A percentile compares a stretch with the other conserved stretches of the same genome.
These are phyloP conservation scores for Heliconius nattereri DNA, from an alignment of 1,140 invertebrate genomes.

Conservation along the genomic window DNA sequence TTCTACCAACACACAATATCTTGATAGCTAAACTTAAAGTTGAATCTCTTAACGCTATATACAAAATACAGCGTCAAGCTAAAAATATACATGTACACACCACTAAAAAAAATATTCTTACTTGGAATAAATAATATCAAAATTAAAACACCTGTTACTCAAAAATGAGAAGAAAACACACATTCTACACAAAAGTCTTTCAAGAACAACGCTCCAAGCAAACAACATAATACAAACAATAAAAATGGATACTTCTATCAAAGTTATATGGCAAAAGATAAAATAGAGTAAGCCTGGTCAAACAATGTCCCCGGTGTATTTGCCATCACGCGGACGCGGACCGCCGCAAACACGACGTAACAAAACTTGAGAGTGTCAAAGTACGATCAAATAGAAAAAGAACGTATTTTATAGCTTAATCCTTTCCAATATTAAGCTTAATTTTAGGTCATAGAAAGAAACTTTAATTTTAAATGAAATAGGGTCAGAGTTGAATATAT, in stretches of 20 bases:
- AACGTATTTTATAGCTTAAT: neutral
- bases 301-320: neutral
- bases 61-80: no score
- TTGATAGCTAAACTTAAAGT: no score
- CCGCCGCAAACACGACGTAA: neutral
- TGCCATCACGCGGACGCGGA: neutral
- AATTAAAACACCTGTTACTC: no score
- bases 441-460: neutral
- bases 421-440: neutral
- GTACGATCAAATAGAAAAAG: slow-evolving; percentile 2
- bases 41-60: no score
- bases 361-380: slow-evolving; percentile 2
- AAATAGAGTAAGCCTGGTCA: neutral
- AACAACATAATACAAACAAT: neutral
- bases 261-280: slow-evolving; percentile 7
- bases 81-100: no score
- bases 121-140: no score
- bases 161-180: neutral
- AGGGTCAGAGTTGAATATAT: no score
- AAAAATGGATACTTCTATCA: neutral
- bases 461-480: neutral
- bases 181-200: neutral
- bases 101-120: no score
- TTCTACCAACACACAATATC: no score
- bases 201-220: neutral